A percentile compares a stretch with the other conserved stretches of the same genome.
Evolutionary conservation across 1,140 invertebrate species (phyloP).

Genomic region (Bombus confusus): DNA sequence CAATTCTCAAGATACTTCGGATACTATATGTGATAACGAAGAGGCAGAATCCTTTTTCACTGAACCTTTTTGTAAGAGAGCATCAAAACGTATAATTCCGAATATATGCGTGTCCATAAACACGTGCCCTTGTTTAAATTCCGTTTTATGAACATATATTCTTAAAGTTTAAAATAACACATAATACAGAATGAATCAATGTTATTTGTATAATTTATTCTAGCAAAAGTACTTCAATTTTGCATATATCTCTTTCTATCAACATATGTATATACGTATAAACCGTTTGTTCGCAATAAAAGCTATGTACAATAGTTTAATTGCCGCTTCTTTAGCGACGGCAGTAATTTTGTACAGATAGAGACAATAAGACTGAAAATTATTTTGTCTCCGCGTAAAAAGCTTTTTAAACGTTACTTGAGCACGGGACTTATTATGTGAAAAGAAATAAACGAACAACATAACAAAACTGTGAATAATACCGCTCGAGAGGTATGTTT

Average conservation of each 20-base stretch:
- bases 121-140: slow-evolving; percentile 18
- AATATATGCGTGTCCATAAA: slow-evolving; percentile 12
- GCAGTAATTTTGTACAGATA: slow-evolving; percentile 27
- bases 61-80: slow-evolving; percentile 1
- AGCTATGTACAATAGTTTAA: slow-evolving; percentile 36
- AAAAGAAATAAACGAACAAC: neutral
- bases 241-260: slow-evolving; percentile 11
- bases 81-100: neutral
- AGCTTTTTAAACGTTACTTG: slow-evolving; percentile 13
- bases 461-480: neutral
- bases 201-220: slow-evolving; percentile 41
- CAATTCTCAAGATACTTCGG: neutral
- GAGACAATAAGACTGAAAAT: neutral
- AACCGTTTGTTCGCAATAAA: slow-evolving; percentile 21
- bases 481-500: slow-evolving; percentile 4
- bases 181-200: neutral
- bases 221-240: slow-evolving; percentile 30
- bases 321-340: slow-evolving; percentile 3
- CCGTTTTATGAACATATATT: neutral
- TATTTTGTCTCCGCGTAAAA: neutral
- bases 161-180: neutral
- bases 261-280: slow-evolving; percentile 17
- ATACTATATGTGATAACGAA: neutral
- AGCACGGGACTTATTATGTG: neutral
- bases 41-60: neutral